These are phyloP conservation scores for Muscidifurax raptorellus DNA, from an alignment of 1,140 invertebrate species.

Conservation along the genomic window DNA sequence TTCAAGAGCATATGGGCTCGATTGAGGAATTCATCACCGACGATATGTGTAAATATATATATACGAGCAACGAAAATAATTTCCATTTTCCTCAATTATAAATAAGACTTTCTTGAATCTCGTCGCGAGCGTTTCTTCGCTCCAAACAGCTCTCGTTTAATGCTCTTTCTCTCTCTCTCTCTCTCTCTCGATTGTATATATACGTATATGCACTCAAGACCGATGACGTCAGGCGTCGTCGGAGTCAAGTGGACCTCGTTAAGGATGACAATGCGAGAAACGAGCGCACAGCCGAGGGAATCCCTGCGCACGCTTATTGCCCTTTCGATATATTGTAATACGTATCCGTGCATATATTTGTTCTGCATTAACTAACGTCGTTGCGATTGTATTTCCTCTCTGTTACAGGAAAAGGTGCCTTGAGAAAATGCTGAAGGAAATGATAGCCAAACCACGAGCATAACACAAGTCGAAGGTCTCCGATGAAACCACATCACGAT, in stretches of 20 bases:
- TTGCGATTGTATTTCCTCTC: neutral
- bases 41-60: too few species aligned
- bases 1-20: neutral
- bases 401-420: slow-evolving; percentile 59
- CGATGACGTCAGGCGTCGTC: slow-evolving; percentile 59
- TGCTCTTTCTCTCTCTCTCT: neutral
- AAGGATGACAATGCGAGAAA: slow-evolving; percentile 53
- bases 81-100: neutral
- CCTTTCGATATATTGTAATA: slow-evolving; percentile 13
- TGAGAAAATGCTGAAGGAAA: slow-evolving; percentile 52
- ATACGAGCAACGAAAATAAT: too few species aligned
- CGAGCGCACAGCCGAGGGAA: slow-evolving; percentile 8
- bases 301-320: neutral
- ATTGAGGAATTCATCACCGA: neutral
- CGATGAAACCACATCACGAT: too few species aligned
- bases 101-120: neutral
- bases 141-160: slow-evolving; percentile 32
- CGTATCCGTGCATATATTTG: neutral
- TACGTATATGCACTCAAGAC: neutral
- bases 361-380: neutral
- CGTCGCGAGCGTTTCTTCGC: neutral
- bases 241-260: slow-evolving; percentile 60
- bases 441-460: slow-evolving; percentile 52
- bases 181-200: neutral
- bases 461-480: neutral